Base-by-base conservation (phyloP, 2,113 vertebrate species). In the Lamprologus ornatipinnis region DNA sequence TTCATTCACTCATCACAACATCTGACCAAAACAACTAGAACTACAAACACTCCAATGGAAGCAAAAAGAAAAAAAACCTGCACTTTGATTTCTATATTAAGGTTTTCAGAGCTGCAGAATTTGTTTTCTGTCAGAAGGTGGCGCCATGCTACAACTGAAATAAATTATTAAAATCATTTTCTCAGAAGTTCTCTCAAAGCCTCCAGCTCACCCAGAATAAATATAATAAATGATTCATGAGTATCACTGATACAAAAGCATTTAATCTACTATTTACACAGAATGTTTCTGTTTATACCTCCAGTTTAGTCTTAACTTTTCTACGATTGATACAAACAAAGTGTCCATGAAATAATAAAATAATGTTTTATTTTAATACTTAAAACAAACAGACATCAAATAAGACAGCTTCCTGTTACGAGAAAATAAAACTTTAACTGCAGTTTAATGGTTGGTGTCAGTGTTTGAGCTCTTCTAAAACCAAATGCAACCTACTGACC, bases 201-300 rank as follows among this genome's bases (percentile, higher is more conserved):
- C 0, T 55, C 53, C 11, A 13, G 53, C 53, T 13, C 53, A 13
- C 21, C 11, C 21, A 7, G 11, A 55, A 55, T 23, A 23, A 23
- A 55, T 55, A 55, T 55, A 13, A 55, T 13, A 55, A 55, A 55
- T 7, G 10, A 55, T 55, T 23, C 21, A 55, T 13, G 53, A 23
- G 53, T 55, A 55, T 55, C 53, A 55, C 53, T 55, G 53, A 55
- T 7, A 55, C 53, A 55, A 2, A 55, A 55, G 11, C 21, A 55
- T 55, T 55, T 55, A 0, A 55, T 55, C 0, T 23, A 54, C 53
- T 54, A 54, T 3, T 1, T 1, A 55, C 0, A 0, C 21, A 23
- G 0, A 55, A 55, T 55, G 1, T 13, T 55, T 55, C 53, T 55
- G 11, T 4, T 23, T 1, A 3, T 23, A 55, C 21, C 21, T 23